These are phyloP conservation scores for Enteromius argenteus DNA, from an alignment of 2,797 vertebrate genomes.

Conservation along the genomic window DNA sequence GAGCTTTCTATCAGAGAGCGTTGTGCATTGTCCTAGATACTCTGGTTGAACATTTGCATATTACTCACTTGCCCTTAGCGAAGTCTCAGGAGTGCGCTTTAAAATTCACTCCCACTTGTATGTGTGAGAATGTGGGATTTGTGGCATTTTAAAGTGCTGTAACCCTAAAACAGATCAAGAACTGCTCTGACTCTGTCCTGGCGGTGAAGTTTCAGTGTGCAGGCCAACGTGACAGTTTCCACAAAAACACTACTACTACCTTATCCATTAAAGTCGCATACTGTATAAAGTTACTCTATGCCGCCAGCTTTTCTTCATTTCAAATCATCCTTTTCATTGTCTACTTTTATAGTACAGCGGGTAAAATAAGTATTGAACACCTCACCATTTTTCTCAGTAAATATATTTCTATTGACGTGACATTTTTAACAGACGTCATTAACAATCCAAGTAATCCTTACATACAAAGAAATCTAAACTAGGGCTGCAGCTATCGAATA, in stretches of 20 bases:
- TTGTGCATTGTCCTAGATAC: conserved; percentile 78
- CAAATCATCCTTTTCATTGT: not conserved
- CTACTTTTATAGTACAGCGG: no score
- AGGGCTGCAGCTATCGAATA: no score
- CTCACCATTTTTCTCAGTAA: no score
- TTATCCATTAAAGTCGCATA: conserved; percentile 5
- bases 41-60: conserved; percentile 77
- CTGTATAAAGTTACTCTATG: not conserved
- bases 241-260: not conserved
- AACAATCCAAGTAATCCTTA: no score
- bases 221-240: conserved; percentile 6
- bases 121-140: conserved; percentile 72
- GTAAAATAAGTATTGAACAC: no score
- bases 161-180: conserved; percentile 62
- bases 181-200: not conserved
- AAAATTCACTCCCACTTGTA: conserved; percentile 75
- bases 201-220: not conserved
- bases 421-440: no score
- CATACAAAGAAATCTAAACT: no score
- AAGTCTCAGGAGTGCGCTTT: conserved; percentile 78
- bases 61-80: conserved; percentile 78
- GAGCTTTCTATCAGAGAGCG: conserved; percentile 72
- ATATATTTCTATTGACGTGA: no score
- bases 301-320: not conserved
- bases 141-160: conserved; percentile 66